These are phyloP conservation scores for Stichopus chloronotus DNA, from an alignment of 35 echinoderm and acorn worm species.

Conservation along the genomic window DNA sequence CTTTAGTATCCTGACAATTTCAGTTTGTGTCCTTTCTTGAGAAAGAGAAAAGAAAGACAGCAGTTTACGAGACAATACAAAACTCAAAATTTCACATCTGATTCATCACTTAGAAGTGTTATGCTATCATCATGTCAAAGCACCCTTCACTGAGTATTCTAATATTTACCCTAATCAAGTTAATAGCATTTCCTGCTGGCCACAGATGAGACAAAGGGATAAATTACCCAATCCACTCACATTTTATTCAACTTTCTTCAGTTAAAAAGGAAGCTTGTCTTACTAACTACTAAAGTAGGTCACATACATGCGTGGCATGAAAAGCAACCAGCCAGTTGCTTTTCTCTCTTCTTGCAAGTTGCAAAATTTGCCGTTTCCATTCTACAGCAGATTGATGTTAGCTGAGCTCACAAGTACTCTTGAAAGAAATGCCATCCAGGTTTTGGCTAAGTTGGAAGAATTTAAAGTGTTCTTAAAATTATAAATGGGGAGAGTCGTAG, in stretches of 20 bases:
- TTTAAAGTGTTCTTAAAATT: no score
- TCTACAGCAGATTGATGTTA: neutral
- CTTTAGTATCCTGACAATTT: no score
- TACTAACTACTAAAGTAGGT: neutral
- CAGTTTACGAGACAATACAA: no score
- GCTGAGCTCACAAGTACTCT: neutral
- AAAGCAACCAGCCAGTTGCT: neutral
- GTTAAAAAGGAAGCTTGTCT: neutral
- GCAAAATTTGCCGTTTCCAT: neutral
- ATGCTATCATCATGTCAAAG: neutral
- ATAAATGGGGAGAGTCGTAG: no score
- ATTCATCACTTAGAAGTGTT: neutral
- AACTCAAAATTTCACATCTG: neutral
- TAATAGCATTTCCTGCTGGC: neutral
- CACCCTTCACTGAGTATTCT: neutral
- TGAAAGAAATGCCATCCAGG: neutral
- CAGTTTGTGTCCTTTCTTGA: no score
- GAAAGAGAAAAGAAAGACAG: no score
- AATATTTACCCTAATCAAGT: neutral
- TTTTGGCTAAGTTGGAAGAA: no score
- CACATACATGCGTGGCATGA: neutral
- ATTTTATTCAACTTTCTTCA: neutral
- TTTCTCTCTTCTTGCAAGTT: neutral
- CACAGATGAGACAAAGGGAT: neutral
- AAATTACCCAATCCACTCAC: conserved; percentile 1